Evolutionary conservation across 2,113 vertebrate species (phyloP).

Genomic region (Herpailurus yagouaroundi): DNA sequence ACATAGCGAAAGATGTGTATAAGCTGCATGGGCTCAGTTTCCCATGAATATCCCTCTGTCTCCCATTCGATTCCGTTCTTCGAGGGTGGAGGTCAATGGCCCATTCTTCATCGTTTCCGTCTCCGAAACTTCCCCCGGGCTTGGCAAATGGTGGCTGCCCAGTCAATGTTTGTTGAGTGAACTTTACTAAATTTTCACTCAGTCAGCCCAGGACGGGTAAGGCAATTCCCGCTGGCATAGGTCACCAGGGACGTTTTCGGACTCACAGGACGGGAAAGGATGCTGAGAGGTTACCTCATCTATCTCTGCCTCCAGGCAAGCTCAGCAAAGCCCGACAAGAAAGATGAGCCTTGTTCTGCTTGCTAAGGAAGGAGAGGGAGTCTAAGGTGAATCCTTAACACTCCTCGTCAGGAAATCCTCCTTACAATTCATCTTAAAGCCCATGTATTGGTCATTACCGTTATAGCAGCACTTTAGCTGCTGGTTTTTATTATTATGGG

Average conservation of each 20-base stretch:
- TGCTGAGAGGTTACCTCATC: slow-evolving; percentile 5
- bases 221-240: neutral
- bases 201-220: neutral
- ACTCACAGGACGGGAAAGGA: neutral
- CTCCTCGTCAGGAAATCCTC: neutral
- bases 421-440: neutral
- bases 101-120: neutral
- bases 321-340: slow-evolving; percentile 43
- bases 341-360: neutral
- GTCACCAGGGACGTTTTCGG: neutral
- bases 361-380: slow-evolving; percentile 31
- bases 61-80: neutral
- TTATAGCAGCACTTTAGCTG: slow-evolving; percentile 36
- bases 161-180: neutral
- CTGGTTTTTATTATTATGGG: slow-evolving; percentile 65
- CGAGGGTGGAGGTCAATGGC: neutral
- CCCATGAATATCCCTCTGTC: neutral
- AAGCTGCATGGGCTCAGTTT: neutral
- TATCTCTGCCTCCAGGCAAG: slow-evolving; percentile 10
- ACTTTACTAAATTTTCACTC: slow-evolving; percentile 14
- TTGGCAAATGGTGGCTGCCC: neutral
- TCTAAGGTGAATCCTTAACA: neutral
- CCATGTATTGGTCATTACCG: slow-evolving; percentile 17
- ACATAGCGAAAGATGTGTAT: no score
- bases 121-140: neutral